Conservation (phyloP, 1,140 invertebrate genomes). For the Zophobas morio region DNA sequence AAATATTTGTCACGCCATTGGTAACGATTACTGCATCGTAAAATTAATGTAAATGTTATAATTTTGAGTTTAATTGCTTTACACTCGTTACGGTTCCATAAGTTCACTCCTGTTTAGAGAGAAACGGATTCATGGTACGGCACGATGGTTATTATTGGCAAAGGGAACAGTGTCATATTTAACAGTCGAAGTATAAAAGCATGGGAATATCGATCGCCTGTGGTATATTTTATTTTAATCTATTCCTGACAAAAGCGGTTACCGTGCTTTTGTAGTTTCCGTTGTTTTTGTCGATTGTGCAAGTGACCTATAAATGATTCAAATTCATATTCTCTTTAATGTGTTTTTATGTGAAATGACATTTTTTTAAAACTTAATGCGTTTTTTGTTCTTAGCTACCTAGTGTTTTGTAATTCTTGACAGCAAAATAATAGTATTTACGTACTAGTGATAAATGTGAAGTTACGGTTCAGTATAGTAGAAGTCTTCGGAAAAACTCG, state of each 20-base stretch:
- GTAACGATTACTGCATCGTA: too few species aligned
- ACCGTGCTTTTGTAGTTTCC: constrained; percentile 25
- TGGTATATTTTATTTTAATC: neutral
- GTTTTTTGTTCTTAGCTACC: too few species aligned
- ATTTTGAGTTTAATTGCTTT: too few species aligned
- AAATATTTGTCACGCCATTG: too few species aligned
- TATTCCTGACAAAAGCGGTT: constrained; percentile 7
- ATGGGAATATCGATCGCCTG: constrained; percentile 27
- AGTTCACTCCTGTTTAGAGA: too few species aligned
- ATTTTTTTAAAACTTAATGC: neutral
- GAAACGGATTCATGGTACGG: neutral
- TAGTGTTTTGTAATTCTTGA: too few species aligned
- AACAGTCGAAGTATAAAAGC: constrained; percentile 28
- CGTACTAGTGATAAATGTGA: too few species aligned
- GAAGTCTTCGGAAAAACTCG: too few species aligned
- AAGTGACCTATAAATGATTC: constrained; percentile 39
- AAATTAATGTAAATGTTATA: too few species aligned
- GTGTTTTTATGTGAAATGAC: neutral
- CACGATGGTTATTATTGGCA: neutral
- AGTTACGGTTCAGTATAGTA: too few species aligned
- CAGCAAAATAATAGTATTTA: too few species aligned
- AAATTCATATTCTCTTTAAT: neutral
- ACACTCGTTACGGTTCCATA: too few species aligned
- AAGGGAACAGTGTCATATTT: constrained; percentile 21
- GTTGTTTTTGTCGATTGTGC: constrained; percentile 30